Evolutionary conservation across 2,797 vertebrate species (phyloP), one percentile per base, ranked within the genome.

Genomic region (Sarcophilus harrisii): DNA sequence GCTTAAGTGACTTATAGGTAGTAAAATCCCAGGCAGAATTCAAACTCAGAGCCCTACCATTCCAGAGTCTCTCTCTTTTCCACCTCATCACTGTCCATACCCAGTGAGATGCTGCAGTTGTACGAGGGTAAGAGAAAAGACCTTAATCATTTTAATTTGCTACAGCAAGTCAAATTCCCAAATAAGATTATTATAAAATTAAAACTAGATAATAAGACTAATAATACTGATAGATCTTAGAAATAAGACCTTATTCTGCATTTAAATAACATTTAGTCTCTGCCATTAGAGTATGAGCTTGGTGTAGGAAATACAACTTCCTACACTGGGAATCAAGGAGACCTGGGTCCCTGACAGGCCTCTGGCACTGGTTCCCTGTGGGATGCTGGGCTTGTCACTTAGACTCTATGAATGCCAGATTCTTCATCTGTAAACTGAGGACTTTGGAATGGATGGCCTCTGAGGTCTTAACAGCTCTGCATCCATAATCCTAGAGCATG

Each of bases 21-120:
- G 38, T 94, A 58, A 49, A 95, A 45, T 57, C 91, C 96, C 27
- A 93, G 93, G 95, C 45, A 12, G 21, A 12, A 81, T 91, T 95
- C 62, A 90, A 94, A 90, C 58, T 92, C 45, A 93, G 24, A 73
- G 14, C 16, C 4, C n/a, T 24, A 45, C 18, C 4, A 81, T 81
- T 6, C n/a, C 66, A 45, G 0, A 81, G 18, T 81, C n/a, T 24
- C 66, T 81, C n/a, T 81, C 21, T 2, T 81, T 81, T 45, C n/a
- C 0, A 81, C 18, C 18, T 81, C 18, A 45, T 8, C 38, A 45
- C 38, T 1, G 73, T 81, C 73, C 8, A 45, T 9, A 27, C 8
- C 27, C 73, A 81, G 0, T 81, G 21, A 81, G 73, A 24, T 81
- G 73, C 13, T 62, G 29, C 59, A 62, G 59, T 81, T 81, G n/a